Base-by-base conservation (phyloP, 2,888 invertebrate genomes). In the Mongoloraphidia duomilia region DNA sequence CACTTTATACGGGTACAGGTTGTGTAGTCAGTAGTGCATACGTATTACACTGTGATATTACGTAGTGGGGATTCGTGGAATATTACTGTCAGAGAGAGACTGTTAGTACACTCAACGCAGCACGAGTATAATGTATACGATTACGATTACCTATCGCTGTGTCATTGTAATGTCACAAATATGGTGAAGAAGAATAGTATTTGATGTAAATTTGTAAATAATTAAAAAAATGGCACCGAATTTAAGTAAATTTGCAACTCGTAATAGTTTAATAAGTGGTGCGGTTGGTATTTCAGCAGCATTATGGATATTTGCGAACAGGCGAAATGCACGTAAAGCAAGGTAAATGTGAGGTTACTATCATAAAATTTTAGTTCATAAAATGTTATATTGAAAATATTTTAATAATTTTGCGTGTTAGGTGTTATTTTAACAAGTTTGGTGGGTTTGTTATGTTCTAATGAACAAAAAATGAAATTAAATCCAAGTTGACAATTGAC, bases 211-310 rank as follows among this genome's bases (percentile, higher is more conserved):
- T 42, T 42, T 13, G 34, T 13, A n/a, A 44, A 34, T 44, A n/a
- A 13, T 44, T 13, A 52, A 53, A 54, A n/a, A 41, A 54, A 85
- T 86, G 86, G 85, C 86, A 58, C 84, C 84, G 57, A 76, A 75
- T 64, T 73, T 84, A 55, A 87, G 87, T 68, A 87, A 84, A 76
- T 70, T 82, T 60, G 74, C 80, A 55, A 77, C 79, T 57, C 77
- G 77, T 66, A 80, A 77, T 63, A 77, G 79, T 65, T 73, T 76
- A 44, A 68, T 68, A 58, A 72, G 82, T 54, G 80, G 79, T 53
- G 70, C 80, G 50, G 77, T 80, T 56, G 80, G 82, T 50, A 71
- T 81, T 38, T 75, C 80, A 36, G 74, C 77, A 34, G 66, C 80
- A 41, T 62, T 79, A 60, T 69, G 78, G 76, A 74, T 72, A 61